phyloP scores from a whole-genome alignment of 2,888 invertebrate species.

The Sclerodermus sp. region DNA sequence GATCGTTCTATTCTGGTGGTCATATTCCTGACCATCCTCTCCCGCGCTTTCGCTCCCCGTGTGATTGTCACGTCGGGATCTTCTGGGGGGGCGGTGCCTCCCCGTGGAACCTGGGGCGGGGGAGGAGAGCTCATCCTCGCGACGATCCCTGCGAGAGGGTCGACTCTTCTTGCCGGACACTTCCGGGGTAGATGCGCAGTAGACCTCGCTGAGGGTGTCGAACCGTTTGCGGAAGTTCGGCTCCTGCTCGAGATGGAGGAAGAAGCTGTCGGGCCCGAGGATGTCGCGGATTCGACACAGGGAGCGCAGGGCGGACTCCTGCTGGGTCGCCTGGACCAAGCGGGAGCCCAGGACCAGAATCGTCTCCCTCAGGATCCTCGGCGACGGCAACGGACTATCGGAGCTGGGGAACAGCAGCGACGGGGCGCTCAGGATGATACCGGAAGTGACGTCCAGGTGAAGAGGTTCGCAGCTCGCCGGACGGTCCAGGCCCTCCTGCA shows the following conservation, averaged over 20 bases:
- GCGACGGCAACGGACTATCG: slow-evolving; percentile 34
- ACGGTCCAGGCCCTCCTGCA: slow-evolving; percentile 39
- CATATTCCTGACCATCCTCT: too few species aligned
- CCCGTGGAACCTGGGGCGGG: too few species aligned
- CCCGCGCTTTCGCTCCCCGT: too few species aligned
- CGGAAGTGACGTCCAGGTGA: slow-evolving; percentile 53
- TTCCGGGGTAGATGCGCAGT: too few species aligned
- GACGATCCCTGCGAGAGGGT: too few species aligned
- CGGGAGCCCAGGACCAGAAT: slow-evolving; percentile 56
- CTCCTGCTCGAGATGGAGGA: slow-evolving; percentile 59
- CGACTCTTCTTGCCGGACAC: too few species aligned
- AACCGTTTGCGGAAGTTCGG: slow-evolving; percentile 62
- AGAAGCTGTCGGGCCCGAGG: slow-evolving; percentile 69
- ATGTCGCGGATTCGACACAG: slow-evolving; percentile 71
- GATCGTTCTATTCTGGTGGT: too few species aligned
- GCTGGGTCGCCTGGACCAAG: slow-evolving; percentile 58
- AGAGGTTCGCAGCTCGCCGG: slow-evolving; percentile 44
- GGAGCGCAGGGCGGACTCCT: slow-evolving; percentile 71
- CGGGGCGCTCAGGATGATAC: slow-evolving; percentile 55
- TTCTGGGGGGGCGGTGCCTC: too few species aligned
- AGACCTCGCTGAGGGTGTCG: slow-evolving; percentile 65
- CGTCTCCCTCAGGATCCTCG: slow-evolving; percentile 37
- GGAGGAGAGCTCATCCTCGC: too few species aligned
- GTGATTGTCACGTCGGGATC: too few species aligned
- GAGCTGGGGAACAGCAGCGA: slow-evolving; percentile 52